These are phyloP conservation scores for Chanos chanos DNA, from an alignment of 2,797 vertebrate genomes.

Conservation along the genomic window DNA sequence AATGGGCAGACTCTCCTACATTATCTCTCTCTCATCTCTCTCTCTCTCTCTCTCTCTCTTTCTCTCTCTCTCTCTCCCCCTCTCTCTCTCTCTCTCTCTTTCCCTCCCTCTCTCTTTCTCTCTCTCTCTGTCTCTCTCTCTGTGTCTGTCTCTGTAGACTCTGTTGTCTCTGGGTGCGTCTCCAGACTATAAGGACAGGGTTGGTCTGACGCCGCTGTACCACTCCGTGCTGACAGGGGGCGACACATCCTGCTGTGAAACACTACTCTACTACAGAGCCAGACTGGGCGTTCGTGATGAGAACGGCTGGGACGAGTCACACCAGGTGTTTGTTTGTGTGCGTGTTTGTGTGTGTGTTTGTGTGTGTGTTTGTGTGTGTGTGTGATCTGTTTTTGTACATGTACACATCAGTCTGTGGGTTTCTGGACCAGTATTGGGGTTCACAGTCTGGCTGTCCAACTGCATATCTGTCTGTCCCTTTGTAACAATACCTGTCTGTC, in stretches of 20 bases:
- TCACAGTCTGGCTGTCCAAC: constrained; percentile 1
- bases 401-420: background rate
- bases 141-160: constrained; percentile 40
- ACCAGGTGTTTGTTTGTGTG: constrained; percentile 71
- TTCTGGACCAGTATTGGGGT: background rate
- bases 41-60: no score
- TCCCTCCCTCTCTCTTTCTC: background rate
- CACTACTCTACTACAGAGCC: constrained; percentile 82
- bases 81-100: background rate
- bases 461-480: background rate
- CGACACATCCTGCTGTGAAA: constrained; percentile 87
- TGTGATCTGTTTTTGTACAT: background rate
- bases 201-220: constrained; percentile 86
- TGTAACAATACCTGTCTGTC: background rate
- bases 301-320: constrained; percentile 89
- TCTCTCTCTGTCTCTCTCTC: background rate
- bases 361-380: constrained; percentile 2
- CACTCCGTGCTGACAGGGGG: constrained; percentile 88
- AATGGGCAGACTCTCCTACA: no score
- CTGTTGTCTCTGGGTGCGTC: constrained; percentile 81
- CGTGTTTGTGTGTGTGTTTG: background rate
- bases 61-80: no score
- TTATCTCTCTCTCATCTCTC: no score
- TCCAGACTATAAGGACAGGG: constrained; percentile 86
- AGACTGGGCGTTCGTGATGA: constrained; percentile 80